Evolutionary conservation across 2,888 invertebrate genomes (phyloP).

Genomic region (Ophioninae sp.): DNA sequence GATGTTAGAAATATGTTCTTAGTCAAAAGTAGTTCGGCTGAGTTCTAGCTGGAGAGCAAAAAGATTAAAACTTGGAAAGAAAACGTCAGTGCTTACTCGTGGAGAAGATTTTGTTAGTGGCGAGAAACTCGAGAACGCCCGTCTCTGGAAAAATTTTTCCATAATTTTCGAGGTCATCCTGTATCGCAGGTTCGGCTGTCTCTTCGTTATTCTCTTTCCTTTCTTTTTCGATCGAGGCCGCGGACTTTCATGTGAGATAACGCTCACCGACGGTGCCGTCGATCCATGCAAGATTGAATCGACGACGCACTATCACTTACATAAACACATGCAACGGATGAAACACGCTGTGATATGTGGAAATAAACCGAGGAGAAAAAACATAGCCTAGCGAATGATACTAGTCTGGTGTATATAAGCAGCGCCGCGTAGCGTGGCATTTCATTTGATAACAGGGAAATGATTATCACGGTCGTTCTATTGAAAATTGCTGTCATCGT

Average conservation of each 20-base stretch:
- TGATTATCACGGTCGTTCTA: conserved; percentile 44
- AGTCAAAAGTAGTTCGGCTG: neutral
- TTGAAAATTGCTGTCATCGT: conserved; percentile 35
- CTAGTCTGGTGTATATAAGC: conserved; percentile 1
- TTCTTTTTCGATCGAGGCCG: conserved; percentile 13
- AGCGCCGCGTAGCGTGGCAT: conserved; percentile 1
- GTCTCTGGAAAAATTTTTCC: conserved; percentile 40
- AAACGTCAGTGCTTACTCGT: conserved; percentile 51
- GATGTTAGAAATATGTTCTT: neutral
- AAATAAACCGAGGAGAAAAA: conserved; percentile 1
- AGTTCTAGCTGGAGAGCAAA: too few species aligned
- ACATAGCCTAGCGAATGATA: neutral
- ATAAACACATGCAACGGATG: conserved; percentile 6
- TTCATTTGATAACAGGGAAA: conserved; percentile 12
- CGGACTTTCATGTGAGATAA: neutral
- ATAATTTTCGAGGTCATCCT: conserved; percentile 45
- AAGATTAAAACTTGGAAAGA: neutral
- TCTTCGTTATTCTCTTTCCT: neutral
- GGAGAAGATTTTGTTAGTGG: conserved; percentile 45
- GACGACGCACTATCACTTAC: conserved; percentile 20
- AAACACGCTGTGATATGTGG: neutral
- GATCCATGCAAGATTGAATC: neutral
- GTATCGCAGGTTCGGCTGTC: neutral
- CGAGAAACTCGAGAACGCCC: conserved; percentile 39
- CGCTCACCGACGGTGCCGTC: neutral